Conservation (phyloP, 1,140 invertebrate species). For the Eciton burchellii region DNA sequence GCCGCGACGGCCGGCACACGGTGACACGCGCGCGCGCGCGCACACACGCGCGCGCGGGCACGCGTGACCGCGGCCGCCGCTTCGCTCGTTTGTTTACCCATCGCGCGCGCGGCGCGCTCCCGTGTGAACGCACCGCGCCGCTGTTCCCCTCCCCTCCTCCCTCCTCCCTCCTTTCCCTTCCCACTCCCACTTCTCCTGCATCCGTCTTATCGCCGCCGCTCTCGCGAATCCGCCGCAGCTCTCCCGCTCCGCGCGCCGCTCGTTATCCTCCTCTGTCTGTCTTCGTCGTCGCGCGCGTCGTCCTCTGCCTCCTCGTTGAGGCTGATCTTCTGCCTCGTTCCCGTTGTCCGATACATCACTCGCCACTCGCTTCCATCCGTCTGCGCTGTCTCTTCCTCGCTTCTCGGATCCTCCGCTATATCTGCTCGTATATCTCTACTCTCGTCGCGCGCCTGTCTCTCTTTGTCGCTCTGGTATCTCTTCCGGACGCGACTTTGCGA, state of each 20-base stretch:
- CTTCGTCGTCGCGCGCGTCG: conserved; percentile 51
- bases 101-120: conserved; percentile 61
- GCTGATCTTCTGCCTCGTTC: conserved; percentile 20
- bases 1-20: conserved; percentile 32
- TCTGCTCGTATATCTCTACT: conserved; percentile 7
- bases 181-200: not conserved
- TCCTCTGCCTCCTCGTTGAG: not conserved
- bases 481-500: too few relatives aligned
- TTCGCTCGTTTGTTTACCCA: conserved; percentile 67
- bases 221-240: conserved; percentile 1
- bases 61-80: conserved; percentile 31
- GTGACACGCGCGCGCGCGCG: conserved; percentile 47
- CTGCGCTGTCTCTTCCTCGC: not conserved
- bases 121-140: conserved; percentile 58
- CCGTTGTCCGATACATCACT: not conserved
- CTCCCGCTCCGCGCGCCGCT: conserved; percentile 49
- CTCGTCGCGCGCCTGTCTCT: conserved; percentile 4
- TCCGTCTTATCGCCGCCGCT: conserved; percentile 57
- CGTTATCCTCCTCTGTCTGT: conserved; percentile 66
- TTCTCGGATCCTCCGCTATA: not conserved
- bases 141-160: not conserved
- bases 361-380: conserved; percentile 1
- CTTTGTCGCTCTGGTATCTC: conserved; percentile 22
- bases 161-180: not conserved
- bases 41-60: not conserved